Percentiles rank a stretch among this genome's conserved stretches.
phyloP scores from a whole-genome alignment of 2,888 invertebrate species.

The Sphaerophoria taeniata region DNA sequence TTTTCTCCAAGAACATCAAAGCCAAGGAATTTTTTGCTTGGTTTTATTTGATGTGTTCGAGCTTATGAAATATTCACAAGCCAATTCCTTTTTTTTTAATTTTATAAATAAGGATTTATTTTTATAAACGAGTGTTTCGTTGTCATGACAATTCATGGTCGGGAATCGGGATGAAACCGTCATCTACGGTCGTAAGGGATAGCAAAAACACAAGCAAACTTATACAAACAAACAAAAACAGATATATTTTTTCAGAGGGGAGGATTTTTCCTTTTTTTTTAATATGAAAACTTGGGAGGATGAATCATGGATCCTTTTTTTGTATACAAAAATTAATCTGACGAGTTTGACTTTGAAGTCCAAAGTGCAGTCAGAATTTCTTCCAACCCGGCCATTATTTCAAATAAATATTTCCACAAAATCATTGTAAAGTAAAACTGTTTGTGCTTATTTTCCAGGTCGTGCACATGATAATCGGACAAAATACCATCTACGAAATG shows the following conservation, averaged over 20 bases:
- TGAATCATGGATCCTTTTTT: slow-evolving; percentile 45
- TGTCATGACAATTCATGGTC: slow-evolving; percentile 40
- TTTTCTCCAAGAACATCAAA: slow-evolving; percentile 1
- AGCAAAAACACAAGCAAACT: background rate
- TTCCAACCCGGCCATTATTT: too few species aligned
- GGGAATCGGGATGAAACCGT: slow-evolving; percentile 37
- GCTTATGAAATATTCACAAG: slow-evolving; percentile 55
- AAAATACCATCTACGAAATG: too few species aligned
- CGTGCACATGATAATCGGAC: too few species aligned
- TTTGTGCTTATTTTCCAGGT: too few species aligned
- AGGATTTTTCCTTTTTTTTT: background rate
- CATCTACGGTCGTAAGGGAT: slow-evolving; percentile 15
- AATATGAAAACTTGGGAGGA: slow-evolving; percentile 22
- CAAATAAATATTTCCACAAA: too few species aligned
- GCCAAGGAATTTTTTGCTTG: slow-evolving; percentile 22
- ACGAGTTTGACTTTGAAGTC: too few species aligned
- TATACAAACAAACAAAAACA: background rate
- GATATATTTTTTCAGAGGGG: slow-evolving; percentile 19
- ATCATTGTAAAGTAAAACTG: too few species aligned
- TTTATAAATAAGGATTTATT: slow-evolving; percentile 44
- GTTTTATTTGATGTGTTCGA: slow-evolving; percentile 15
- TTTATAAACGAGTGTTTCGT: background rate
- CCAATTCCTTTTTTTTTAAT: slow-evolving; percentile 39
- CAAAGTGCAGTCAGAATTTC: too few species aligned
- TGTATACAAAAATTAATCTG: slow-evolving; percentile 4